These are phyloP conservation scores for Empis livida DNA, from an alignment of 2,888 invertebrate genomes.

Conservation along the genomic window DNA sequence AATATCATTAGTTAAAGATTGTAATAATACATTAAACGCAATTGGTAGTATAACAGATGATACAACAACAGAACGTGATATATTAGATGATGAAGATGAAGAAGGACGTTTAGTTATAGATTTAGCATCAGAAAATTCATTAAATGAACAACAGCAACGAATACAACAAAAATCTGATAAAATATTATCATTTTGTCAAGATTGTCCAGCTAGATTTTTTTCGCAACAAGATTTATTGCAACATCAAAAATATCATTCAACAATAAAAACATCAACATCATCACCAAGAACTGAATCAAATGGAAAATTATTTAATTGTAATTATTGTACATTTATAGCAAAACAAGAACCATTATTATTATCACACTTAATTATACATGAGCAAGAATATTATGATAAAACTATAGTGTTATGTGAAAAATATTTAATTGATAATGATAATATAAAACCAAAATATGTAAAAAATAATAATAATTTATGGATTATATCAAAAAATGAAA, in stretches of 20 bases:
- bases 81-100: background rate
- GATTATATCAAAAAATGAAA: background rate
- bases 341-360: conserved; percentile 53
- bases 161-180: no score
- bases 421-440: no score
- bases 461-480: no score
- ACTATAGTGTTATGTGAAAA: conserved; percentile 18
- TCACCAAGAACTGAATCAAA: conserved; percentile 16
- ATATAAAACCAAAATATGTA: no score
- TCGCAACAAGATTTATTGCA: background rate
- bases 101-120: conserved; percentile 33
- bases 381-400: conserved; percentile 5
- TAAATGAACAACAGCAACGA: conserved; percentile 19
- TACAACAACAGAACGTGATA: background rate
- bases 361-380: conserved; percentile 58
- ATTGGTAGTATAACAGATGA: background rate
- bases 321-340: conserved; percentile 64
- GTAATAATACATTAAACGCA: background rate
- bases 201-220: conserved; percentile 68
- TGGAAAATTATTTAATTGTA: conserved; percentile 46
- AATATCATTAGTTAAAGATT: conserved; percentile 18
- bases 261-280: conserved; percentile 15
- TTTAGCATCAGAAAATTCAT: conserved; percentile 18
- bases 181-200: conserved; percentile 51
- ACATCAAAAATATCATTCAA: background rate